Evolutionary conservation across 2,113 vertebrate genomes (phyloP).

Genomic region (Pomatorhinus ruficollis): DNA sequence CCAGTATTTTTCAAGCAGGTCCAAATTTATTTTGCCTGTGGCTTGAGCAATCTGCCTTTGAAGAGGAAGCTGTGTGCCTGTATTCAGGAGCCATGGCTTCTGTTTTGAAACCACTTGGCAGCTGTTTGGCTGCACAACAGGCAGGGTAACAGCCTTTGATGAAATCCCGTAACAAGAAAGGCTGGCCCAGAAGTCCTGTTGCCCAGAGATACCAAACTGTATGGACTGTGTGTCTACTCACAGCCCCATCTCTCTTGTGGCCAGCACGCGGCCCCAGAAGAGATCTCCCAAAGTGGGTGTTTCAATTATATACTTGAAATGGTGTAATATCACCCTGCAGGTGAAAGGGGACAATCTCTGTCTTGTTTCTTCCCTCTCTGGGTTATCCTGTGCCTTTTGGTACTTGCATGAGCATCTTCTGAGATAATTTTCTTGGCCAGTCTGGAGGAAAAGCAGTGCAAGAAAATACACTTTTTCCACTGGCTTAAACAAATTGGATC

Average conservation of each 20-base stretch:
- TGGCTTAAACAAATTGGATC: background rate
- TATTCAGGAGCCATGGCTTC: background rate
- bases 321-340: background rate
- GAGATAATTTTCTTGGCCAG: background rate
- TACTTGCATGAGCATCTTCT: background rate
- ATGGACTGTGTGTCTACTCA: background rate
- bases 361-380: background rate
- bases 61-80: background rate
- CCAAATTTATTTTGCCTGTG: background rate
- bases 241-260: background rate
- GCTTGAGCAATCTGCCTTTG: background rate
- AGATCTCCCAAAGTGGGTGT: background rate
- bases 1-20: background rate
- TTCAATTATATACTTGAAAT: background rate
- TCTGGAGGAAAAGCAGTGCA: background rate
- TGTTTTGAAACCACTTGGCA: background rate
- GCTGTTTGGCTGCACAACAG: background rate
- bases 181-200: background rate
- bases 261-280: background rate
- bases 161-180: background rate
- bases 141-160: background rate
- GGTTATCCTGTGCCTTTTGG: background rate
- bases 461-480: background rate
- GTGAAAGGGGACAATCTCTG: background rate
- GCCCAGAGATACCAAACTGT: background rate